Evolutionary conservation across 2,888 invertebrate species (phyloP).

Genomic region (Macrophya annulata): DNA sequence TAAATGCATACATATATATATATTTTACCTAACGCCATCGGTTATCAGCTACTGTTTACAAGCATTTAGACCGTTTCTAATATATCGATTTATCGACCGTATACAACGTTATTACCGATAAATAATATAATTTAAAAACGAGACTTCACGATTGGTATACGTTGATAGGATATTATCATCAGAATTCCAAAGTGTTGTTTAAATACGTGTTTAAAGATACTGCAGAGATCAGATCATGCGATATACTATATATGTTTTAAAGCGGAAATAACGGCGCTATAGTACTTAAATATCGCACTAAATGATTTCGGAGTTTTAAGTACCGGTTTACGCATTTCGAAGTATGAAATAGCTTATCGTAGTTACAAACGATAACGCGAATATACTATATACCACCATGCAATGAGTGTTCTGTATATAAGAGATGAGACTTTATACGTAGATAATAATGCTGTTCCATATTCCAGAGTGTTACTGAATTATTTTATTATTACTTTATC

Average conservation of each 20-base stretch:
- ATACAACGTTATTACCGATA: neutral
- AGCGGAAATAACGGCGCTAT: neutral
- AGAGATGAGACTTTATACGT: neutral
- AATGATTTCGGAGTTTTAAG: neutral
- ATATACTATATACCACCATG: neutral
- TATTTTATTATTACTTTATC: neutral
- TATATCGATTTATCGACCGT: constrained; percentile 18
- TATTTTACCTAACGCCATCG: constrained; percentile 17
- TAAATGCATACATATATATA: constrained; percentile 31
- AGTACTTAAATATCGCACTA: neutral
- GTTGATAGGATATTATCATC: neutral
- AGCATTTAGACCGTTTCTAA: neutral
- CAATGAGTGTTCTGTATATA: neutral
- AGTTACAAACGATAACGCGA: neutral
- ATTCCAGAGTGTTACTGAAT: neutral
- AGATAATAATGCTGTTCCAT: neutral
- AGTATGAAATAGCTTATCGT: neutral
- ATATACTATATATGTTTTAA: no score
- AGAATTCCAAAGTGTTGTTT: neutral
- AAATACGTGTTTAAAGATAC: neutral
- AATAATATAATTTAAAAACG: neutral
- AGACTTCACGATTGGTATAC: neutral
- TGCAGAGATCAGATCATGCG: no score
- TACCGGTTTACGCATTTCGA: neutral
- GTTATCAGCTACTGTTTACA: constrained; percentile 47